Conservation (phyloP, 2,888 invertebrate genomes). For the Parnassius mnemosyne region DNA sequence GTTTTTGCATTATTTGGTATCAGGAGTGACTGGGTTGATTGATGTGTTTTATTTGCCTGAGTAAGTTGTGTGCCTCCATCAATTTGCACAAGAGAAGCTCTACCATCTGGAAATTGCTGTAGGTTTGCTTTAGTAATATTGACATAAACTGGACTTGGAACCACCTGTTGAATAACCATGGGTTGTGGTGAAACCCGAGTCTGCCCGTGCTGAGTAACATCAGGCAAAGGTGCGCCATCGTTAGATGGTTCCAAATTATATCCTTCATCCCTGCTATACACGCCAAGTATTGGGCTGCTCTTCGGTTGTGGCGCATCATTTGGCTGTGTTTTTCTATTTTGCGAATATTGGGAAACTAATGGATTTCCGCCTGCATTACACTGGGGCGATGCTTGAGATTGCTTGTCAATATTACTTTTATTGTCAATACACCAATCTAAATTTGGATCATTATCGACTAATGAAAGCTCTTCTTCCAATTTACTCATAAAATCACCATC, state of each 20-base stretch:
- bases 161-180: constrained; percentile 68
- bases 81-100: constrained; percentile 52
- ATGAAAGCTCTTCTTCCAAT: constrained; percentile 68
- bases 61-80: constrained; percentile 52
- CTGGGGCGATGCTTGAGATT: constrained; percentile 57
- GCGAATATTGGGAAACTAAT: constrained; percentile 62
- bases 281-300: constrained; percentile 54
- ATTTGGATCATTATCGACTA: constrained; percentile 55
- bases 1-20: constrained; percentile 64
- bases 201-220: constrained; percentile 57
- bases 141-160: constrained; percentile 67
- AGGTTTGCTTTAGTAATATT: constrained; percentile 60
- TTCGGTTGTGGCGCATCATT: constrained; percentile 41
- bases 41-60: constrained; percentile 45
- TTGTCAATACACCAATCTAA: constrained; percentile 55
- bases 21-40: constrained; percentile 54
- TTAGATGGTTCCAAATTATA: constrained; percentile 51
- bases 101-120: constrained; percentile 57
- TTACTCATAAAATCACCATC: constrained; percentile 83
- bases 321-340: constrained; percentile 45
- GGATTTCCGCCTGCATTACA: constrained; percentile 61
- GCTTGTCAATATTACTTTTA: constrained; percentile 49
- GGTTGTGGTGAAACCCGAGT: constrained; percentile 50
- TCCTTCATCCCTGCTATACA: constrained; percentile 55
- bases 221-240: constrained; percentile 49